A percentile compares a stretch with the other conserved stretches of the same genome.
phyloP scores from a whole-genome alignment of 2,113 vertebrate genomes.

The Progne subis region DNA sequence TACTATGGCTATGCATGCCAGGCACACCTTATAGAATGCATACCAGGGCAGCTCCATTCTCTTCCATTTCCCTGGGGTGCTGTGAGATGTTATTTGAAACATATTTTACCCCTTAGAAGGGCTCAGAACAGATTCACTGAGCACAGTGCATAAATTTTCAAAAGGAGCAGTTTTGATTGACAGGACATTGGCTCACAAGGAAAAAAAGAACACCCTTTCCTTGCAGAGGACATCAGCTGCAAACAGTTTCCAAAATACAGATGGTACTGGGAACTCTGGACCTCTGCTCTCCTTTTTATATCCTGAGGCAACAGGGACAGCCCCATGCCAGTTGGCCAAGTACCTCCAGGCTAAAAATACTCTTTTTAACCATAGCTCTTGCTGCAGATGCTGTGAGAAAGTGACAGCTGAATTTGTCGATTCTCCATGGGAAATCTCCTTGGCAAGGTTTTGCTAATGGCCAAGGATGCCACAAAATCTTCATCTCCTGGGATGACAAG shows the following conservation, averaged over 20 bases:
- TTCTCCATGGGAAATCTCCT: slow-evolving; percentile 17
- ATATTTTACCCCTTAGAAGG: background rate
- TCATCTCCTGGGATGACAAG: background rate
- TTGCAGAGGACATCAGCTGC: background rate
- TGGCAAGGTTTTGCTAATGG: slow-evolving; percentile 2
- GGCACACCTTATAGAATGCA: background rate
- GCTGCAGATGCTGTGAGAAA: background rate
- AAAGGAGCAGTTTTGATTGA: background rate
- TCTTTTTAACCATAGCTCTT: background rate
- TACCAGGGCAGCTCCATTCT: background rate
- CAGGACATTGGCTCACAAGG: background rate
- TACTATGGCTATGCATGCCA: background rate
- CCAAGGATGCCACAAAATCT: background rate
- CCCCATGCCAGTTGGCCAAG: background rate
- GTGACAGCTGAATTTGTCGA: background rate
- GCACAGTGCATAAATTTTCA: background rate
- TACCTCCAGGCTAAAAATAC: slow-evolving; percentile 13
- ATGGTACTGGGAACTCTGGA: background rate
- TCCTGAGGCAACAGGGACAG: background rate
- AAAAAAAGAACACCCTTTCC: background rate
- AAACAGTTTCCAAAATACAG: background rate
- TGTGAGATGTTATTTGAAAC: background rate
- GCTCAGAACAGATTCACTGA: background rate
- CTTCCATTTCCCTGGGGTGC: background rate
- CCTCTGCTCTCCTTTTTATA: background rate